Evolutionary conservation across 2,888 invertebrate genomes (phyloP), one percentile per base, ranked within the genome.

Genomic region (Drosophila rellima): DNA sequence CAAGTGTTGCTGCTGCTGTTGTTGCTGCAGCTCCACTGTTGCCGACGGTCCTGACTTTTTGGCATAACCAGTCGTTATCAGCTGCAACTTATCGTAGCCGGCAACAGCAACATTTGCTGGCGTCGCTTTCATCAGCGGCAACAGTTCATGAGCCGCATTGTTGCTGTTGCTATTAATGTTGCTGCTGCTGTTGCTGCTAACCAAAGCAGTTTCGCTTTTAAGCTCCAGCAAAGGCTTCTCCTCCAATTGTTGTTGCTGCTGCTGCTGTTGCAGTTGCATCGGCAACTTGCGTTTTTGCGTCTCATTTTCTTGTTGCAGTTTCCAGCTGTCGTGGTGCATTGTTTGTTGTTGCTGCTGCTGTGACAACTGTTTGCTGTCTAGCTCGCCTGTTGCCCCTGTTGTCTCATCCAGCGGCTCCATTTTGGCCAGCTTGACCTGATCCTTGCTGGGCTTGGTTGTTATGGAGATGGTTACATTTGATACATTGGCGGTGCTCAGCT

Each of bases 381-480:
- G 6, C 26, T 76, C 79, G 1, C n/a, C 2, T n/a, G 54, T 18
- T 2, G 7, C 56, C n/a, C 26, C n/a, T 3, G 51, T 3, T 3
- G 82, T 63, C 4, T 67, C 70, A 8, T 60, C 50, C 0, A 15
- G 17, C 2, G 51, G 40, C 17, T 74, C 70, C 62, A 79, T 42
- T 35, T 75, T 75, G 39, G 20, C 15, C 35, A 69, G 20, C 50
- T 75, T 75, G 18, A 47, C 29, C 35, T 35, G 35, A 42, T 76
- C 79, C 47, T 78, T 78, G 47, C 61, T 71, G 13, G 78, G 72
- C 51, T 89, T 88, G n/a, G 86, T 82, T 11, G 90, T 88, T 23
- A 88, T 88, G 39, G 88, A 86, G 11, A 85, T 85, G 50, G 89
- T 85, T 1, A 85, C 89, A 18, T 89, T 85, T 5, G 88, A 85